Conservation (phyloP, 1,140 invertebrate species). For the Magallana gigas region DNA sequence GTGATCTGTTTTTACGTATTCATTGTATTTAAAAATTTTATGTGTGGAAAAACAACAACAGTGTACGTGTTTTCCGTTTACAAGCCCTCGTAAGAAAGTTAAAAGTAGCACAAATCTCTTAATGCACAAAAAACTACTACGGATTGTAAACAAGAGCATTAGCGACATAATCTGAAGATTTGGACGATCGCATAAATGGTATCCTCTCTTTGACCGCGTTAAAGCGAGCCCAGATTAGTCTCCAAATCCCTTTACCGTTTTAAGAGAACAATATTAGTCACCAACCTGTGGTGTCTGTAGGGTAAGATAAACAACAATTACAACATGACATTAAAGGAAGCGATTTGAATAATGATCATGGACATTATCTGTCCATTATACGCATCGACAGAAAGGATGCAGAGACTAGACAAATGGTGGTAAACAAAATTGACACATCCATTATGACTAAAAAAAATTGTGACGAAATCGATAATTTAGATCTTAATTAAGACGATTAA, state of each 20-base stretch:
- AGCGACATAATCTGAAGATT: neutral
- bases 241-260: neutral
- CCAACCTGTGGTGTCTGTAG: neutral
- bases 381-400: neutral
- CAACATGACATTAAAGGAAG: neutral
- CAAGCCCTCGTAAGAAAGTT: neutral
- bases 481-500: conserved; percentile 23
- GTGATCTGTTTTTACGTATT: neutral
- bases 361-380: neutral
- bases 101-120: neutral
- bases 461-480: neutral
- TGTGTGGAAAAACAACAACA: neutral
- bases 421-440: conserved; percentile 32
- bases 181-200: neutral
- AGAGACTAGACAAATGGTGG: neutral
- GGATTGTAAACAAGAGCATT: neutral
- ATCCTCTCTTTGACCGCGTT: neutral
- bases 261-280: neutral
- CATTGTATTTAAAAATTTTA: neutral
- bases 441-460: neutral
- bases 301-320: neutral
- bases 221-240: neutral
- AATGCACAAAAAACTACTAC: neutral
- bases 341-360: neutral
- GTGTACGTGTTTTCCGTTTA: neutral